Conservation (phyloP, 2,888 invertebrate species). For the Pegoplata infirma region DNA sequence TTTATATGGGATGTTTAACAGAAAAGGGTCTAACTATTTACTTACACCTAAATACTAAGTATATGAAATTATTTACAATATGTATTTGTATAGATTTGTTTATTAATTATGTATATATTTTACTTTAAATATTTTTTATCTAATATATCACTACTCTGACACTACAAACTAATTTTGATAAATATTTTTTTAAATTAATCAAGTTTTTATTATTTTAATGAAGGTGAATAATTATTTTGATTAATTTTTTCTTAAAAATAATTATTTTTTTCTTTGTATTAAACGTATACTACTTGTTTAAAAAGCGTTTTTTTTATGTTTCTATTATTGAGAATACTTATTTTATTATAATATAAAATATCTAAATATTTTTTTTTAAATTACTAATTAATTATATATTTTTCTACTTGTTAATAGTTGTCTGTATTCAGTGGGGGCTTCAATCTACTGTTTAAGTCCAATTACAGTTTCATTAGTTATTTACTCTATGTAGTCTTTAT, state of each 20-base stretch:
- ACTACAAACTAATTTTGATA: not conserved
- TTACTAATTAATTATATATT: not conserved
- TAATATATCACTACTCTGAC: not conserved
- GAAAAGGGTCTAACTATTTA: conserved; percentile 56
- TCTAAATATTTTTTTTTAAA: conserved; percentile 5
- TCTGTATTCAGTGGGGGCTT: not conserved
- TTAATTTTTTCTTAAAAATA: not conserved
- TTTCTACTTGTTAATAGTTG: not conserved
- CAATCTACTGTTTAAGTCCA: not conserved
- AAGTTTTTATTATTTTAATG: not conserved
- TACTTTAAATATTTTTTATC: not conserved
- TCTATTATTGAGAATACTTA: not conserved
- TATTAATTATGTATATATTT: not conserved
- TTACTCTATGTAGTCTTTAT: conserved; percentile 35
- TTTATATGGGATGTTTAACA: conserved; percentile 63
- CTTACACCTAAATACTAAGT: conserved; percentile 35
- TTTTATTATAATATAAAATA: not conserved
- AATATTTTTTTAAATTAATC: not conserved
- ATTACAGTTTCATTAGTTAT: not conserved
- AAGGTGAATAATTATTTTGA: too few species aligned
- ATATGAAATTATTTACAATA: not conserved
- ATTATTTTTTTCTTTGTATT: not conserved
- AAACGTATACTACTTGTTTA: not conserved
- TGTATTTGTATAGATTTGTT: not conserved
- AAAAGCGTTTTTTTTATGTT: conserved; percentile 18